Evolutionary conservation across 2,888 invertebrate genomes (phyloP).

Genomic region (Parascotia fuliginaria): DNA sequence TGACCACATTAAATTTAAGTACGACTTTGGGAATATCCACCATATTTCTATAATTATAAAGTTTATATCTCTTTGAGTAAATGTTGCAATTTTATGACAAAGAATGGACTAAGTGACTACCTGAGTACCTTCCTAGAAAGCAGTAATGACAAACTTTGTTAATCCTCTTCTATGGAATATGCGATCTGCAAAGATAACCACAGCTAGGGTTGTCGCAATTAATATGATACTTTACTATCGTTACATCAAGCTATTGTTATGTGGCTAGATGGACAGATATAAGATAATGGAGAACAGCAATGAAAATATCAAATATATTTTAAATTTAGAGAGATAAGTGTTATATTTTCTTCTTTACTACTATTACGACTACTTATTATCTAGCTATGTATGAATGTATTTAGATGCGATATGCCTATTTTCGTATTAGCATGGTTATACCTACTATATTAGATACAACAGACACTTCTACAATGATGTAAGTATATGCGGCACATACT

Average conservation of each 20-base stretch:
- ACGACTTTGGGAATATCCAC: slow-evolving; percentile 21
- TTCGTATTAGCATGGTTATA: no score
- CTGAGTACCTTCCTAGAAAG: slow-evolving; percentile 81
- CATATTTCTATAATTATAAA: slow-evolving; percentile 13
- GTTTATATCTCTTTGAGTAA: slow-evolving; percentile 30
- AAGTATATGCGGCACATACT: neutral
- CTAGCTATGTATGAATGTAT: no score
- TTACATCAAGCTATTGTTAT: slow-evolving; percentile 2
- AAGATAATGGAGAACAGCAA: no score
- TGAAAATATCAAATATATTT: no score
- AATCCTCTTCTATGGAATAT: slow-evolving; percentile 79
- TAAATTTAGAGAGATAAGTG: no score
- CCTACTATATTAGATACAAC: no score
- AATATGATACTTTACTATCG: slow-evolving; percentile 22
- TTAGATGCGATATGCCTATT: no score
- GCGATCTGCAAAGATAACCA: slow-evolving; percentile 76
- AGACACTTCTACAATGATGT: no score
- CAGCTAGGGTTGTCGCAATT: slow-evolving; percentile 63
- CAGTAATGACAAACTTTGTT: slow-evolving; percentile 75
- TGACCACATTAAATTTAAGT: slow-evolving; percentile 31
- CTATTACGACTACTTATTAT: no score
- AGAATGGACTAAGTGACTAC: slow-evolving; percentile 68
- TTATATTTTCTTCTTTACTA: no score
- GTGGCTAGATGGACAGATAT: neutral
- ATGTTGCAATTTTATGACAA: slow-evolving; percentile 55